These are phyloP conservation scores for Chloroceryle amazona DNA, from an alignment of 2,797 vertebrate species.

Conservation along the genomic window DNA sequence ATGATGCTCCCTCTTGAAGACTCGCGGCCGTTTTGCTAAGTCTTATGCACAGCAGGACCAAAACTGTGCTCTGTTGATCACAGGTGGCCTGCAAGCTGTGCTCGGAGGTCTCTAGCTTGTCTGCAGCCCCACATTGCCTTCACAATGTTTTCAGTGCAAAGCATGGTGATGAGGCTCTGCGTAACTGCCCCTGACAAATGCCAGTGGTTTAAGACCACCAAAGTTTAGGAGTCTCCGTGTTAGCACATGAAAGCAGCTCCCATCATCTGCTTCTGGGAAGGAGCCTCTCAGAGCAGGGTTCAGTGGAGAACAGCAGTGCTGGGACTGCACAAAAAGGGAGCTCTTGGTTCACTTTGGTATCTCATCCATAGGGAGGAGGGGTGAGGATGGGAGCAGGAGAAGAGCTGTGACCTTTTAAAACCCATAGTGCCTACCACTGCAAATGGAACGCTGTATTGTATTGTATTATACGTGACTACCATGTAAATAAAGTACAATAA, in stretches of 20 bases:
- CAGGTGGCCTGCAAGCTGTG: background rate
- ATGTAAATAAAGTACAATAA: conserved; percentile 55
- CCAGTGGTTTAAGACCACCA: background rate
- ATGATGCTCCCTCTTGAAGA: background rate
- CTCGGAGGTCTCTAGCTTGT: background rate
- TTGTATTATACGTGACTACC: background rate
- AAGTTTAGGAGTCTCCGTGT: background rate
- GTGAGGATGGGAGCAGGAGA: conserved; percentile 8
- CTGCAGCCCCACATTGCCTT: conserved; percentile 9
- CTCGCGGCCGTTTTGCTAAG: background rate
- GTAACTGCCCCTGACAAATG: background rate
- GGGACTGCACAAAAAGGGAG: background rate
- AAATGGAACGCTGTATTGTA: conserved; percentile 28
- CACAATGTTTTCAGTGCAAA: background rate
- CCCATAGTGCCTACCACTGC: conserved; percentile 44
- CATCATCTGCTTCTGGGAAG: background rate
- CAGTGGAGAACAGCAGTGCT: background rate
- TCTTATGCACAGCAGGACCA: background rate
- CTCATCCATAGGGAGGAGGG: background rate
- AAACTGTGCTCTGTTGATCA: background rate
- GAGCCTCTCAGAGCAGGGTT: background rate
- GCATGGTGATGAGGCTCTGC: background rate
- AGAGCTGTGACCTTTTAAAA: conserved; percentile 40
- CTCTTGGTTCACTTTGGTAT: background rate
- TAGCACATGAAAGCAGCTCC: background rate